Evolutionary conservation across 2,797 vertebrate species (phyloP), one percentile per base, ranked within the genome.

Genomic region (Adelosebastes latens): DNA sequence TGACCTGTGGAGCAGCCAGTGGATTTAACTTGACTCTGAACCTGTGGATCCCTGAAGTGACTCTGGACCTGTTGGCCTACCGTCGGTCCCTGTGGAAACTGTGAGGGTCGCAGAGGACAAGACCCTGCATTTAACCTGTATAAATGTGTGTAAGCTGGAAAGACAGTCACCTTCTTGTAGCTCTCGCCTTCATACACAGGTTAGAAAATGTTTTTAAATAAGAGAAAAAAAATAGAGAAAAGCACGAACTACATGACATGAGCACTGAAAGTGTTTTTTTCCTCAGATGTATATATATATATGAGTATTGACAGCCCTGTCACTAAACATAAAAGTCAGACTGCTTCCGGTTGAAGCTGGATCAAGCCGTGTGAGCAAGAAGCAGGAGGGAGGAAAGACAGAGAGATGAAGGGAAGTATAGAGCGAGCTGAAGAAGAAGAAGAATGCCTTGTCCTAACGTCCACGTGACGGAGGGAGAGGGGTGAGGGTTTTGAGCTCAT

Each of bases 241-340:
- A 77, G 75, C 84, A 82, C 63, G 76, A 39, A 56, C 75, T 59
- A 58, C 77, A 84, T 18, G 46, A 75, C 55, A 31, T 12, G 62
- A 82, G 93, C 90, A 89, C 90, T 91, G 82, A 91, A 87, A 89
- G 86, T 83, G 79, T 85, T 69, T 42, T 67, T 70, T 75, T 70
- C 66, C 66, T 80, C 49, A 31, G 31, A 27, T 90, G 82, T 59
- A 5, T 36, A 31, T 90, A 84, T 53, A 73, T 82, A 87, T 69
- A 84, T 70, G 63, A 91, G 60, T 83, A n/a, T 75, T 90, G 89
- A 91, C 89, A 71, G 31, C 64, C 39, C 34, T 87, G 91, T 92
- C 89, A 87, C 90, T 92, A 93, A 92, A 93, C 78, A 16, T 29
- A 22, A 31, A 29, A 32, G 75, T 75, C 82, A 59, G 61, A 85